These are phyloP conservation scores for Lepidothrix coronata DNA, from an alignment of 2,113 vertebrate genomes.

Conservation along the genomic window DNA sequence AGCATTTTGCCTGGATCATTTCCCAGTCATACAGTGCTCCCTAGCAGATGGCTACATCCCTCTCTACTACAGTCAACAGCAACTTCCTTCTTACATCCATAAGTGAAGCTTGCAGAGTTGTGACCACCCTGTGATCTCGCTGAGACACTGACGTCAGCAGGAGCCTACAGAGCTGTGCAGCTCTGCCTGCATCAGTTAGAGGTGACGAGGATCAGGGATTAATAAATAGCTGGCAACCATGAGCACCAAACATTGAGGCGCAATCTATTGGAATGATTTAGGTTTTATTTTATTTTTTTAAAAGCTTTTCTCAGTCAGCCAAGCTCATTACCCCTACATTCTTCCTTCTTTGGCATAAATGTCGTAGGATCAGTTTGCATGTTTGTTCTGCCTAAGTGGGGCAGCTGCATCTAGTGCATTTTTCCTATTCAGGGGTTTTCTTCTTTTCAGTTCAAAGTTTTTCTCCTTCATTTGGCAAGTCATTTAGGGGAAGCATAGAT, in stretches of 20 bases:
- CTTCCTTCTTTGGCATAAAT: not conserved
- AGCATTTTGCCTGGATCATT: not conserved
- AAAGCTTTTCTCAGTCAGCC: not conserved
- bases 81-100: not conserved
- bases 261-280: not conserved
- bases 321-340: not conserved
- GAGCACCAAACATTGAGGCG: not conserved
- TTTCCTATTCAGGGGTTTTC: not conserved
- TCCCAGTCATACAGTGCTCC: not conserved
- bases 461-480: constrained; percentile 33
- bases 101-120: not conserved
- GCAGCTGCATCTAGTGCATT: not conserved
- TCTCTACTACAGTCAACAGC: not conserved
- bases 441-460: not conserved
- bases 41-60: not conserved
- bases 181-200: not conserved
- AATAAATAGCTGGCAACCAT: not conserved
- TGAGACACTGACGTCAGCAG: not conserved
- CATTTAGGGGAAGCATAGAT: not conserved
- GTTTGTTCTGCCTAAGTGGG: not conserved
- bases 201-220: not conserved
- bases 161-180: accelerated
- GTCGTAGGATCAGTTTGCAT: not conserved
- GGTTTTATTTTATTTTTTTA: not conserved
- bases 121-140: accelerated